Conservation (phyloP, 2,113 vertebrate species). For the Lutjanus erythropterus region DNA sequence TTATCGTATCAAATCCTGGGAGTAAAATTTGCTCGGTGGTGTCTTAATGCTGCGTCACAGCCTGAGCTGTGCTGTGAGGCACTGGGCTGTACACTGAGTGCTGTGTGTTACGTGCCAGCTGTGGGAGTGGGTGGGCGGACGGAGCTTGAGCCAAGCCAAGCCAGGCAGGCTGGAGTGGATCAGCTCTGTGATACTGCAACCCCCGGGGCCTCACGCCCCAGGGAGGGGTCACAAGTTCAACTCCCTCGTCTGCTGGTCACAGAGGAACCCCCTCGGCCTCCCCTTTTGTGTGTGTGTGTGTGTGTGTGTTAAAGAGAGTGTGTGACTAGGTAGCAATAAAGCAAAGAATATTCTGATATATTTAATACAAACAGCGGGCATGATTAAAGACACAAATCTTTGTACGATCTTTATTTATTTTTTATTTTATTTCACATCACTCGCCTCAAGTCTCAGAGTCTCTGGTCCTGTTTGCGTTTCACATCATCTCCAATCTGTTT, state of each 20-base stretch:
- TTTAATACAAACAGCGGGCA: neutral
- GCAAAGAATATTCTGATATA: neutral
- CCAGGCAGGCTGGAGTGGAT: conserved; percentile 80
- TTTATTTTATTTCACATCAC: conserved; percentile 36
- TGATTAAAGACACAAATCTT: conserved; percentile 18
- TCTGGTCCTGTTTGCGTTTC: conserved; percentile 73
- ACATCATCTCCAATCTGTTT: conserved; percentile 80
- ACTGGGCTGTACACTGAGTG: conserved; percentile 57
- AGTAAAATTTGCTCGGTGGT: conserved; percentile 25
- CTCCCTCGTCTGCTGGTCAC: conserved; percentile 78
- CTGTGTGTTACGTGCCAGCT: conserved; percentile 76
- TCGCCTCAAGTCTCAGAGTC: conserved; percentile 17
- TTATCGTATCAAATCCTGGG: conserved; percentile 5
- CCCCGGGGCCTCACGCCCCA: conserved; percentile 71
- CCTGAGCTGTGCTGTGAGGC: conserved; percentile 41
- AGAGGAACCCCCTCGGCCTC: conserved; percentile 64
- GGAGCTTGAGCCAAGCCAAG: conserved; percentile 55
- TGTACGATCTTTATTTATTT: neutral
- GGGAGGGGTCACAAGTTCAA: conserved; percentile 86
- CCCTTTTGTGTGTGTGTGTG: conserved; percentile 35
- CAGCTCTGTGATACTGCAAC: conserved; percentile 79
- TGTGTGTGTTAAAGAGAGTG: conserved; percentile 4
- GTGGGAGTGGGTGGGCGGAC: conserved; percentile 72
- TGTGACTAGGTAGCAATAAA: conserved; percentile 9
- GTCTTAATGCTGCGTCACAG: conserved; percentile 45